These are phyloP conservation scores for Gandaritis pyraliata DNA, from an alignment of 2,888 invertebrate genomes.

Conservation along the genomic window DNA sequence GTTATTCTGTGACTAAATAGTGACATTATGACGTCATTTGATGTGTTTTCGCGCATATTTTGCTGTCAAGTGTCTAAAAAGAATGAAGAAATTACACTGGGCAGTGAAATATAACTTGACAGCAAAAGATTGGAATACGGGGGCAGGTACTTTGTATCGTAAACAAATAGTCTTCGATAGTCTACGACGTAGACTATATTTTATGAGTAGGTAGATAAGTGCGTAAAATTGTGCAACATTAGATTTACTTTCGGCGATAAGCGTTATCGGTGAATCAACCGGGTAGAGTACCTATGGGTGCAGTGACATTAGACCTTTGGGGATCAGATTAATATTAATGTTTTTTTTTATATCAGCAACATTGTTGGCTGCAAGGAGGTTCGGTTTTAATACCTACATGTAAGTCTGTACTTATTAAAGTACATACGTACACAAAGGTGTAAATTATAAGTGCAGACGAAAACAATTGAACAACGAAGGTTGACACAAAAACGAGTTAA, in stretches of 20 bases:
- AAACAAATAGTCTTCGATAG: no score
- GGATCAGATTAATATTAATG: not conserved
- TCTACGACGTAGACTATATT: not conserved
- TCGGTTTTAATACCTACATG: no score
- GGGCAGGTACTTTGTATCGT: no score
- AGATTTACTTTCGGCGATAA: constrained; percentile 58
- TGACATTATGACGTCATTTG: no score
- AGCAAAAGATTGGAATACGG: no score
- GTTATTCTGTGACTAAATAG: no score
- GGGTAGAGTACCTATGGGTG: constrained; percentile 52
- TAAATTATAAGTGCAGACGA: constrained; percentile 7
- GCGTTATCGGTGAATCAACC: constrained; percentile 75
- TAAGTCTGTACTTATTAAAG: no score
- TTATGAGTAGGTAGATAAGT: not conserved
- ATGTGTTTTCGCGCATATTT: no score
- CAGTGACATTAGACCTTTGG: constrained; percentile 68
- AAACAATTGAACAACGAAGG: constrained; percentile 15
- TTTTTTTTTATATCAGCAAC: not conserved
- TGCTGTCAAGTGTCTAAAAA: no score
- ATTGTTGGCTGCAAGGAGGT: no score
- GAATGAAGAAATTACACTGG: no score
- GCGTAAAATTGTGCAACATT: constrained; percentile 53
- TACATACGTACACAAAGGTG: not conserved
- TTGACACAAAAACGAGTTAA: constrained; percentile 13
- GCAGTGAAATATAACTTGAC: no score